phyloP scores from a whole-genome alignment of 2,797 vertebrate species.

The Silurus lanzhouensis region DNA sequence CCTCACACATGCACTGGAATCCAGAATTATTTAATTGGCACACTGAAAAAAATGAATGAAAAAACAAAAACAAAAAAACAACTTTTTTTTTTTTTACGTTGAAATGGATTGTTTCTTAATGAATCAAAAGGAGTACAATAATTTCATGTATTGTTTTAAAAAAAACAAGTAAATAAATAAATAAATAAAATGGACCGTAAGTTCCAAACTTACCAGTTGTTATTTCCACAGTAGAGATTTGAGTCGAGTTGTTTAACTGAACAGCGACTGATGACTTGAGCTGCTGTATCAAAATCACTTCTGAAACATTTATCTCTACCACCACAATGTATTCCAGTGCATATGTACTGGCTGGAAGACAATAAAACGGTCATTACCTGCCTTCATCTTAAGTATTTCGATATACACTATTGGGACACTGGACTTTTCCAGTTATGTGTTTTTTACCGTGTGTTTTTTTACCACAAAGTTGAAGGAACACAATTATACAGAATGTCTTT shows the following conservation, averaged over 20 bases:
- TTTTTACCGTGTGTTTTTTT: too few relatives aligned
- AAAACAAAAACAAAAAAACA: neutral
- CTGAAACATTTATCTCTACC: slow-evolving; percentile 40
- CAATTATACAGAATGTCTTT: too few relatives aligned
- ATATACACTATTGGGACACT: too few relatives aligned
- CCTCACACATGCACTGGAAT: slow-evolving; percentile 53
- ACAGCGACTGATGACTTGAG: slow-evolving; percentile 32
- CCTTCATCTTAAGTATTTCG: neutral
- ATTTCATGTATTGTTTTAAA: neutral
- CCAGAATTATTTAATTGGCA: slow-evolving; percentile 36
- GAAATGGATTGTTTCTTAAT: neutral
- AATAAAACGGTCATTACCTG: neutral
- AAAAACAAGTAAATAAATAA: neutral
- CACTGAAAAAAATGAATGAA: slow-evolving; percentile 43
- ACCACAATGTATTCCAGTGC: slow-evolving; percentile 39
- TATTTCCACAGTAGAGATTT: slow-evolving; percentile 49
- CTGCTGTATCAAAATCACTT: slow-evolving; percentile 45
- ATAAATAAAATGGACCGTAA: neutral
- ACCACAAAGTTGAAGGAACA: too few relatives aligned
- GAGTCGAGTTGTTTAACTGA: slow-evolving; percentile 51
- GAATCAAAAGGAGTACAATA: neutral
- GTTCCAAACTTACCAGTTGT: slow-evolving; percentile 63
- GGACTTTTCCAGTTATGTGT: too few relatives aligned
- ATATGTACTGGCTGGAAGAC: slow-evolving; percentile 28
- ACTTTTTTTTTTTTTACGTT: neutral